phyloP scores from a whole-genome alignment of 2,113 vertebrate species.

The Grammomys dolichurus region DNA sequence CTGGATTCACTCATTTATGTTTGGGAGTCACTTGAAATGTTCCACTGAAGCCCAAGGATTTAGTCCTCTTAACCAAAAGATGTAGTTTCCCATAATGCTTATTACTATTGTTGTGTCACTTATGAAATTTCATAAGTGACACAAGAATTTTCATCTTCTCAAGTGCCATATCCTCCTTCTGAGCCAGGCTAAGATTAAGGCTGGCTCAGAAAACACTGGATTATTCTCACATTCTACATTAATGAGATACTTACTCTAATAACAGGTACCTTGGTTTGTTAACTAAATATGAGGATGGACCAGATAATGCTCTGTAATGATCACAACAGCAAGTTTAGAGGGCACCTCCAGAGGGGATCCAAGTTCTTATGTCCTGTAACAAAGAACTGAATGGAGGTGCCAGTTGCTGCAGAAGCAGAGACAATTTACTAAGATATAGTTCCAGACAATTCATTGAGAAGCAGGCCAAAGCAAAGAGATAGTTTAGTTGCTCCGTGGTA shows the following conservation, averaged over 20 bases:
- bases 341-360: background rate
- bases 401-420: background rate
- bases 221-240: background rate
- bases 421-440: background rate
- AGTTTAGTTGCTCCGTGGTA: background rate
- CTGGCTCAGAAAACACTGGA: background rate
- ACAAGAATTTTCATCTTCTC: background rate
- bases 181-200: background rate
- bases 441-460: background rate
- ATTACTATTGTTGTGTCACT: background rate
- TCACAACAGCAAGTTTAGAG: background rate
- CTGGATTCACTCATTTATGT: background rate
- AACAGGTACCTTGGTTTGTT: conserved; percentile 14
- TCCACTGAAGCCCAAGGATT: background rate
- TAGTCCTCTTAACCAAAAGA: background rate
- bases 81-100: background rate
- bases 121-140: background rate
- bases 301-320: background rate
- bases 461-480: background rate
- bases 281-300: background rate
- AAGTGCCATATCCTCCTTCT: background rate
- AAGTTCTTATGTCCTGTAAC: background rate
- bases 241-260: background rate
- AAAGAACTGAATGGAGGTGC: background rate
- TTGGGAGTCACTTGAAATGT: background rate